Base-by-base conservation (phyloP, 2,113 vertebrate genomes). In the Oxygymnocypris stewartii region DNA sequence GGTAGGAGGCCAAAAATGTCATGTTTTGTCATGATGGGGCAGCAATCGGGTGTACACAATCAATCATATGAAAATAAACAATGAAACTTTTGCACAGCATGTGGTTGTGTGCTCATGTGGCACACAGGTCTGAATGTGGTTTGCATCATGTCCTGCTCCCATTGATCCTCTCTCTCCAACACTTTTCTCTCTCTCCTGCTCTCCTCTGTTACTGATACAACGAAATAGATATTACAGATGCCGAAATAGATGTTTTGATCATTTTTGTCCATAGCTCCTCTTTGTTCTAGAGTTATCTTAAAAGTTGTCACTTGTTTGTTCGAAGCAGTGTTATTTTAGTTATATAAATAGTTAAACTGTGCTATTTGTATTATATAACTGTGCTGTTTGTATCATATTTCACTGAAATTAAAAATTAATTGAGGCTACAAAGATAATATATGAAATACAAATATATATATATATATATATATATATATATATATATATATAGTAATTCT, bases 1-100 rank as follows among this genome's bases (percentile, higher is more conserved):
- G 23, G 81, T 23, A n/a, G 81, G 81, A 82, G 44, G 65, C 81
- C 65, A 71, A 51, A n/a, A 51, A 35, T 35, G 42, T 51, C 63
- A 78, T 78, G 76, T 37, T 69, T 71, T 82, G 44, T 47, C 80
- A 51, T n/a, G 63, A 54, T 71, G 63, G 16, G 42, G 42, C 63
- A 49, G 61, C 80, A 82, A 18, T 44, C 11, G 37, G 7, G n/a
- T 14, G 79, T 31, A 82, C 37, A 47, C 25, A 28, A 35, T 51
- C 63, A 82, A 37, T 67, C n/a, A 28, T 47, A 82, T 42, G 40
- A 71, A 54, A 54, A 54, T 54, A 54, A 78, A 78, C 49, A 20
- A 51, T 31, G 8, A 51, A 47, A 7, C 7, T 49, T 28, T 76
- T 28, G 42, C 42, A 49, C 42, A 49, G 74, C 3, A 31, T 54